phyloP scores from a whole-genome alignment of 23 tunicate species.

The Trididemnum clinides region DNA sequence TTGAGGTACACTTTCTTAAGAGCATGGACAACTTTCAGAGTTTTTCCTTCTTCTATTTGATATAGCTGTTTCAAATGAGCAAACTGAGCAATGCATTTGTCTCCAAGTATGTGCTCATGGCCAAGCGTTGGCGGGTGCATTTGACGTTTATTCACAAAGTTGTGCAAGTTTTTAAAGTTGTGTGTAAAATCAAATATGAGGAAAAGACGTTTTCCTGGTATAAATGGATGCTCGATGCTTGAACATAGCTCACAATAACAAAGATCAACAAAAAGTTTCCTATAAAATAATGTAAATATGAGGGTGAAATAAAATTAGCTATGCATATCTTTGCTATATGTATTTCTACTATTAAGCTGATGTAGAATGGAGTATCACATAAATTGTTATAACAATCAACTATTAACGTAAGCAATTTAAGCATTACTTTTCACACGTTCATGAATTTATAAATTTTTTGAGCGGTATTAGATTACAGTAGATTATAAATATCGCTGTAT shows the following conservation, averaged over 20 bases:
- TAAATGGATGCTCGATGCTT: not conserved
- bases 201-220: constrained; percentile 2
- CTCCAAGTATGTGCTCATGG: constrained; percentile 6
- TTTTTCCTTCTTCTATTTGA: constrained; percentile 1
- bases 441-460: too few relatives aligned
- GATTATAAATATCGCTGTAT: too few relatives aligned
- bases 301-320: too few relatives aligned
- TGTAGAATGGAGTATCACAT: too few relatives aligned
- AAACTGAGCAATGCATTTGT: constrained; percentile 17
- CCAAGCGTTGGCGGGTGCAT: constrained; percentile 23
- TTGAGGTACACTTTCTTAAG: constrained; percentile 5
- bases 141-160: not conserved
- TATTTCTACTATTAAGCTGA: too few relatives aligned
- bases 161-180: constrained; percentile 7
- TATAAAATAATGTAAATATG: not conserved
- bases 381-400: too few relatives aligned
- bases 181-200: constrained; percentile 20
- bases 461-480: too few relatives aligned
- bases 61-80: constrained; percentile 22
- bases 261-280: constrained; percentile 9
- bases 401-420: too few relatives aligned
- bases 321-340: too few relatives aligned
- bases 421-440: too few relatives aligned
- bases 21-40: constrained; percentile 10
- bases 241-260: not conserved